Conservation (phyloP, 2,888 invertebrate genomes). For the Diadromus collaris region DNA sequence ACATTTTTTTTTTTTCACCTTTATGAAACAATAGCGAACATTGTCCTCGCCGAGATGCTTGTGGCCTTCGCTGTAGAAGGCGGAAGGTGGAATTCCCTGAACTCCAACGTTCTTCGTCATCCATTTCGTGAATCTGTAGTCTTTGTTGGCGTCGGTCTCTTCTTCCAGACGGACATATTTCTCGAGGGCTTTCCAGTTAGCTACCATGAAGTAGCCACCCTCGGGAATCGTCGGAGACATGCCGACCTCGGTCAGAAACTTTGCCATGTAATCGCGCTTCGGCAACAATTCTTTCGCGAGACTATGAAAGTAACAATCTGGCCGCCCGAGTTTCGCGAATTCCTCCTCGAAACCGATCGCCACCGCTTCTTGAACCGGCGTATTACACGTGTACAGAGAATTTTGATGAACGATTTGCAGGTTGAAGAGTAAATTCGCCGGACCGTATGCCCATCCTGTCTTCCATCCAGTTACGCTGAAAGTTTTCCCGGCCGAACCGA, state of each 20-base stretch:
- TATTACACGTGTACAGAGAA: slow-evolving; percentile 94
- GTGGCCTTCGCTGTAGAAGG: slow-evolving; percentile 92
- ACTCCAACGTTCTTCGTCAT: slow-evolving; percentile 96
- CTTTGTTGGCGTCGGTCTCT: slow-evolving; percentile 87
- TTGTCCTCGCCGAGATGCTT: slow-evolving; percentile 92
- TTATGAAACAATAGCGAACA: slow-evolving; percentile 97
- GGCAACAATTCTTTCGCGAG: slow-evolving; percentile 87
- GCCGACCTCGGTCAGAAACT: slow-evolving; percentile 88
- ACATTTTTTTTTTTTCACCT: slow-evolving; percentile 82
- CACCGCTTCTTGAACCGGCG: slow-evolving; percentile 96
- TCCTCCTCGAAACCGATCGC: slow-evolving; percentile 95
- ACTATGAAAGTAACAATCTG: slow-evolving; percentile 92
- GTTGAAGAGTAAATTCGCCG: slow-evolving; percentile 89
- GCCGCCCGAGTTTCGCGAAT: slow-evolving; percentile 84
- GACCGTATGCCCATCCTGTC: slow-evolving; percentile 98
- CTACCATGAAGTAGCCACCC: slow-evolving; percentile 98
- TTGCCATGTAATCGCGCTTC: slow-evolving; percentile 91
- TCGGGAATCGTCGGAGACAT: slow-evolving; percentile 97
- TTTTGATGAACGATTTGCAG: slow-evolving; percentile 96
- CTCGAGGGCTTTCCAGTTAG: slow-evolving; percentile 92
- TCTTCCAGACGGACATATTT: slow-evolving; percentile 85
- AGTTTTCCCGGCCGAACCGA: slow-evolving; percentile 99
- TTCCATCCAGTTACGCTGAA: slow-evolving; percentile 99
- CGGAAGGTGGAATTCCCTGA: slow-evolving; percentile 96
- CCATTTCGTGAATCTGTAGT: slow-evolving; percentile 98